Percentiles rank a stretch among this genome's conserved stretches.
phyloP scores from a whole-genome alignment of 2,888 invertebrate genomes.

The Hecatera dysodea region DNA sequence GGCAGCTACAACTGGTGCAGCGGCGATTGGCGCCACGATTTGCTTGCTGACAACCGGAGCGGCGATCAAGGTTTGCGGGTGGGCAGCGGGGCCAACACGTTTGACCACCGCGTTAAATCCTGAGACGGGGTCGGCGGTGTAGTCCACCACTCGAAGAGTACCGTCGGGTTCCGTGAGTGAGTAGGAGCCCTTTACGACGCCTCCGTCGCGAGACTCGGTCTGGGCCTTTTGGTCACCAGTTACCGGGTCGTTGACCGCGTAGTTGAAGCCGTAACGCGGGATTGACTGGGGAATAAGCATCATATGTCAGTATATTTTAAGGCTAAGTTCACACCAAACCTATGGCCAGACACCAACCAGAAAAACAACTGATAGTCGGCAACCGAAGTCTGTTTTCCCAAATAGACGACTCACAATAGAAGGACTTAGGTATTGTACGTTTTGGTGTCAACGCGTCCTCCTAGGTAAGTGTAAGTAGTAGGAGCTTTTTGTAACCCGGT shows the following conservation, averaged over 20 bases:
- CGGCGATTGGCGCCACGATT: constrained; percentile 41
- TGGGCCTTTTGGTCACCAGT: constrained; percentile 89
- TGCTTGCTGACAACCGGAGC: constrained; percentile 62
- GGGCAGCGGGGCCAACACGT: constrained; percentile 81
- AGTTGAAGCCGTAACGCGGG: constrained; percentile 87
- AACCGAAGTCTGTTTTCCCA: not conserved
- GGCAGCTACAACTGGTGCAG: constrained; percentile 46
- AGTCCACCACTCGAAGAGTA: constrained; percentile 85
- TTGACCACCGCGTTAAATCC: constrained; percentile 89
- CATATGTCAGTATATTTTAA: constrained; percentile 1
- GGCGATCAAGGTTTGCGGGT: constrained; percentile 75
- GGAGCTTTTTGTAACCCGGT: not conserved
- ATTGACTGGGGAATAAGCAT: constrained; percentile 74
- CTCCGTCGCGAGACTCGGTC: constrained; percentile 85
- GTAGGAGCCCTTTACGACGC: constrained; percentile 86
- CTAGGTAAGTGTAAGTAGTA: too few species aligned
- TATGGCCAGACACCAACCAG: not conserved
- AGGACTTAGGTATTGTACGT: not conserved
- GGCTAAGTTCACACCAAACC: not conserved
- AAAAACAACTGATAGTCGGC: not conserved
- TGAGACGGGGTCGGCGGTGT: constrained; percentile 81
- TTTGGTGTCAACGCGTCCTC: not conserved
- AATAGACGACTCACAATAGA: not conserved
- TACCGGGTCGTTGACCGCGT: constrained; percentile 86
- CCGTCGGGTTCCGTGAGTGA: constrained; percentile 87